A percentile compares a stretch with the other conserved stretches of the same genome.
These are phyloP conservation scores for Calameuta pallipes DNA, from an alignment of 2,888 invertebrate species.

Conservation along the genomic window DNA sequence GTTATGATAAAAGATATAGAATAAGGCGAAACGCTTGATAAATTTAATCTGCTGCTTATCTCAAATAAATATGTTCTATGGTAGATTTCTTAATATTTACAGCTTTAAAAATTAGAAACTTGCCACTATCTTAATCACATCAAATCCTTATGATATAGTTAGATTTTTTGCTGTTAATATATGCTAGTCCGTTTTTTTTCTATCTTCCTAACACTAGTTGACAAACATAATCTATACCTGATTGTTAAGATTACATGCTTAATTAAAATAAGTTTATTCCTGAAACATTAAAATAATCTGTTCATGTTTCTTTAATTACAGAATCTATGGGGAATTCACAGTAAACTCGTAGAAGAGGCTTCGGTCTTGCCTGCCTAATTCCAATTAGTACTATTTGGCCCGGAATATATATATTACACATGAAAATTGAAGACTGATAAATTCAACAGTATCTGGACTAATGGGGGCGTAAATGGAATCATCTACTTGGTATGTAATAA, in stretches of 20 bases:
- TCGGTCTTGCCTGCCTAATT: constrained; percentile 10
- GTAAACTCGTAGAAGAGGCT: constrained; percentile 64
- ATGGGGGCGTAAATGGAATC: background rate
- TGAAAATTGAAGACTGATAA: background rate
- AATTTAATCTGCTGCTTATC: background rate
- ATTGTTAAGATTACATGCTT: background rate
- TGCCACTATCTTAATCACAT: background rate
- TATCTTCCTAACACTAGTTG: background rate
- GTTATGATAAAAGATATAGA: background rate
- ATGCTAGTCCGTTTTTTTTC: background rate
- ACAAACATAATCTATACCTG: background rate
- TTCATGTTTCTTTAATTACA: constrained; percentile 56
- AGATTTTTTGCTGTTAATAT: background rate
- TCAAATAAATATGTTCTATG: too few relatives aligned
- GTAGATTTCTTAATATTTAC: too few relatives aligned
- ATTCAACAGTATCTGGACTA: background rate
- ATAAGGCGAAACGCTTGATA: background rate
- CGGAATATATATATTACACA: background rate
- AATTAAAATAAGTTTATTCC: background rate
- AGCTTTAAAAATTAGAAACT: too few relatives aligned
- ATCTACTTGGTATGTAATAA: background rate
- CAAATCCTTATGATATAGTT: background rate
- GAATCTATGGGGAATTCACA: constrained; percentile 68
- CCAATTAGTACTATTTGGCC: background rate
- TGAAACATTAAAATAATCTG: background rate